Evolutionary conservation across 2,888 invertebrate genomes (phyloP).

Genomic region (Agrotis puta): DNA sequence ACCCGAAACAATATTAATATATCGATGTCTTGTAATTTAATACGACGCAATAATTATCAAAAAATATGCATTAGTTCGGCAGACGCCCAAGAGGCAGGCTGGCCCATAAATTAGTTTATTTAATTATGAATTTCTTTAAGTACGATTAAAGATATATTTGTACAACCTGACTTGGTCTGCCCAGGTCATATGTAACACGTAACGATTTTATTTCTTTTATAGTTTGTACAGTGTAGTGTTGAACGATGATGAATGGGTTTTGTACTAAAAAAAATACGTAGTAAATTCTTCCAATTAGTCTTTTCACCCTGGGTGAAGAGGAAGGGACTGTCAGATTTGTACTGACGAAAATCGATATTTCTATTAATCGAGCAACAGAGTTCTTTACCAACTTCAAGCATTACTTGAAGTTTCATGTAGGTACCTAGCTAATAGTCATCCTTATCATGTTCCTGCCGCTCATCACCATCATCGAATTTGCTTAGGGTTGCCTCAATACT

Average conservation of each 20-base stretch:
- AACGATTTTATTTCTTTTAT: constrained; percentile 89
- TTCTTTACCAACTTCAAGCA: background rate
- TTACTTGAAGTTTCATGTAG: background rate
- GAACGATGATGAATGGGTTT: constrained; percentile 8
- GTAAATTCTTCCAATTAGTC: too few relatives aligned
- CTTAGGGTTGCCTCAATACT: too few relatives aligned
- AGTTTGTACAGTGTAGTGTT: constrained; percentile 76
- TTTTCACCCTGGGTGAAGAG: too few relatives aligned
- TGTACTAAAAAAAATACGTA: background rate
- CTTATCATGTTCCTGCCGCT: too few relatives aligned
- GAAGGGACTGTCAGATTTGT: too few relatives aligned
- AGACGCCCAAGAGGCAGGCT: constrained; percentile 66
- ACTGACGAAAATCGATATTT: too few relatives aligned
- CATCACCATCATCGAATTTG: too few relatives aligned
- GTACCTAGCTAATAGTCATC: too few relatives aligned
- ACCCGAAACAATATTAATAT: constrained; percentile 56
- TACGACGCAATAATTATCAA: constrained; percentile 81
- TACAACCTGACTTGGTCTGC: constrained; percentile 84
- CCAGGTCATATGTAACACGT: constrained; percentile 87
- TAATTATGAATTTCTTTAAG: constrained; percentile 89
- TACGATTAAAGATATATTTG: constrained; percentile 88
- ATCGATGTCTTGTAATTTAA: constrained; percentile 77
- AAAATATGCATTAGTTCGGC: constrained; percentile 81
- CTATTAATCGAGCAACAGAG: too few relatives aligned
- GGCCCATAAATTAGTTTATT: constrained; percentile 87